Evolutionary conservation across 2,888 invertebrate species (phyloP), one percentile per base, ranked within the genome.

Genomic region (Pocota personata): DNA sequence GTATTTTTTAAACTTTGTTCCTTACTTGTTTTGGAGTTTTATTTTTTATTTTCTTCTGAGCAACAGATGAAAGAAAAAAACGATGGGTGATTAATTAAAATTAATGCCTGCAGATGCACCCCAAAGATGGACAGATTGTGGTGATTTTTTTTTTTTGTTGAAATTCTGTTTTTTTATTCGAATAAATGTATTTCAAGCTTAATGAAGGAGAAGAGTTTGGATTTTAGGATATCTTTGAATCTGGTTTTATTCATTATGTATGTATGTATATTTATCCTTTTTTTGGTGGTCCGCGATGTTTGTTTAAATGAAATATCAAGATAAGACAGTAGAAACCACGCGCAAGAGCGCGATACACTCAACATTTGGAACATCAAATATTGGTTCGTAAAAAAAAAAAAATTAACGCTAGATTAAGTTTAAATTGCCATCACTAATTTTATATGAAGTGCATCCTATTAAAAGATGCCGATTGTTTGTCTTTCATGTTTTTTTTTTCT

Each of bases 41-140:
- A 43, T 60, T n/a, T 66, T 62, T 77, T 64, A 37, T 62, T 57
- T 75, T 76, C 57, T 50, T 27, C 37, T 46, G 52, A 80, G 66
- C 57, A 69, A 79, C 84, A 84, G 75, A 84, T 52, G 84, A 84
- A 52, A 16, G 62, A 55, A n/a, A 69, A 69, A 71, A 80, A 76
- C 86, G 76, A 86, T 82, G 86, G 86, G 86, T 86, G 82, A 86
- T 86, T 86, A 86, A 86, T 86, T 86, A 86, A 86, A 86, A 86
- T 86, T 86, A 86, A 86, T 82, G 86, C 82, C 86, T 86, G 86
- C 86, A 86, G 86, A 86, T 86, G 86, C 86, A 86, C 67, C 86
- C 86, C 60, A 77, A 77, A 82, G 86, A 86, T 86, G 86, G 67
- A 77, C 76, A 82, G 82, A 86, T 86, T 82, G 82, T 83, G 76